Percentiles rank a stretch among this genome's conserved stretches.
Conservation (phyloP, 2,113 vertebrate species). For the Spea multiplicata region DNA sequence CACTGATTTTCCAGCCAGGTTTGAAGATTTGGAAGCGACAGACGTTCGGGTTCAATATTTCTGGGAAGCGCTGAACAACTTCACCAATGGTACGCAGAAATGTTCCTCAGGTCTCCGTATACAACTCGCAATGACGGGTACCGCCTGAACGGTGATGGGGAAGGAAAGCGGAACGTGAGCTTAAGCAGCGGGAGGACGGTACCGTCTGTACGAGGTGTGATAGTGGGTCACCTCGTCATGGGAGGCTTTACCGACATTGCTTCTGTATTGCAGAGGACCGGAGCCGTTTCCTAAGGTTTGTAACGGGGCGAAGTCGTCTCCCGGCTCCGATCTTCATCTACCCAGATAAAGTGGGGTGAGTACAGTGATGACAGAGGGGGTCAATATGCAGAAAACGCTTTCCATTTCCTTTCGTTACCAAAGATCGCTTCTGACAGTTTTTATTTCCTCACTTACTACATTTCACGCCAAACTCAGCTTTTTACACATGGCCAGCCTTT, state of each 20-base stretch:
- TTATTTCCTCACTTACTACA: no score
- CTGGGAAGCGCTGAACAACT: slow-evolving; percentile 94
- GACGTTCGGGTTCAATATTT: slow-evolving; percentile 88
- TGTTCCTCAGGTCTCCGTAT: background rate
- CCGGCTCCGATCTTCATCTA: slow-evolving; percentile 94
- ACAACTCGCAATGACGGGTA: no score
- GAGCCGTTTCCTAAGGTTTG: slow-evolving; percentile 94
- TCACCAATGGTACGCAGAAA: slow-evolving; percentile 84
- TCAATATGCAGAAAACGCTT: no score
- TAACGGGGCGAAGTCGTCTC: slow-evolving; percentile 93
- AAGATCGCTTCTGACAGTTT: no score
- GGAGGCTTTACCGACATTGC: background rate
- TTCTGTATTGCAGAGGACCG: slow-evolving; percentile 82
- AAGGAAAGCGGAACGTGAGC: background rate
- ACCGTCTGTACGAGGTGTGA: background rate
- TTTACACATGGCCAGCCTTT: no score
- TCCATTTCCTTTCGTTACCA: no score
- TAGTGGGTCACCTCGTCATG: background rate
- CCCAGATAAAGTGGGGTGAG: slow-evolving; percentile 91
- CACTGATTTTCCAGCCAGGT: slow-evolving; percentile 73
- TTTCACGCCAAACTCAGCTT: no score
- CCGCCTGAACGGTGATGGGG: no score
- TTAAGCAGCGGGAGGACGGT: background rate
- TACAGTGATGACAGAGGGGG: background rate
- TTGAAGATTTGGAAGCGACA: slow-evolving; percentile 87